phyloP scores from a whole-genome alignment of 2,888 invertebrate species.

The Leucozona laternaria region DNA sequence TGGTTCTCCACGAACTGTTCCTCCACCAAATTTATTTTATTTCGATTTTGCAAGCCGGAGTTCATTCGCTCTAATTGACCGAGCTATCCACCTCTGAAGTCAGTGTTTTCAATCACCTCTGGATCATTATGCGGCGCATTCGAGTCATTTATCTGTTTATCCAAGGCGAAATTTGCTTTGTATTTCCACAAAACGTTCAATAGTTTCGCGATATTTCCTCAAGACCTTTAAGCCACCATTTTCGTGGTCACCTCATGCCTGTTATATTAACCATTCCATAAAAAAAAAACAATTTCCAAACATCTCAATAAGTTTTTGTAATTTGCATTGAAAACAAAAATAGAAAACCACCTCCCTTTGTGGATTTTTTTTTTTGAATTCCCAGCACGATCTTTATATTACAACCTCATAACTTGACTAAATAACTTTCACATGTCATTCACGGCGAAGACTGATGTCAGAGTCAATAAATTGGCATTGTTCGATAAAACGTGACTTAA shows the following conservation, averaged over 20 bases:
- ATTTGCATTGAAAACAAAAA: constrained; percentile 17
- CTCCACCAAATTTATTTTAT: no score
- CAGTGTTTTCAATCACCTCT: no score
- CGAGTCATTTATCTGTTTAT: no score
- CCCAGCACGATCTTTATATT: constrained; percentile 15
- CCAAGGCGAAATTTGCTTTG: no score
- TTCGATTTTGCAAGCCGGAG: no score
- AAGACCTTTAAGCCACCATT: background rate
- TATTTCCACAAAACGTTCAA: background rate
- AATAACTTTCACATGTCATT: constrained; percentile 58
- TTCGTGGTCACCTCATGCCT: background rate
- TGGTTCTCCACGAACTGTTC: no score
- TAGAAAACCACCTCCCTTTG: constrained; percentile 19
- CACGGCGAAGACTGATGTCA: constrained; percentile 33
- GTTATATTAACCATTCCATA: background rate
- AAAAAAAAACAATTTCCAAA: background rate
- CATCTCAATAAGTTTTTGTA: background rate
- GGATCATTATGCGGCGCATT: no score
- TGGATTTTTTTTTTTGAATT: background rate
- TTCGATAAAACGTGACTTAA: constrained; percentile 56
- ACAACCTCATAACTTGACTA: constrained; percentile 32
- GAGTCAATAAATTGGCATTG: constrained; percentile 52
- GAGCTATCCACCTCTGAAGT: no score
- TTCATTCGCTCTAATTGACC: no score
- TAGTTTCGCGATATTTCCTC: background rate